phyloP scores from a whole-genome alignment of 2,797 vertebrate genomes.

The Huso huso region DNA sequence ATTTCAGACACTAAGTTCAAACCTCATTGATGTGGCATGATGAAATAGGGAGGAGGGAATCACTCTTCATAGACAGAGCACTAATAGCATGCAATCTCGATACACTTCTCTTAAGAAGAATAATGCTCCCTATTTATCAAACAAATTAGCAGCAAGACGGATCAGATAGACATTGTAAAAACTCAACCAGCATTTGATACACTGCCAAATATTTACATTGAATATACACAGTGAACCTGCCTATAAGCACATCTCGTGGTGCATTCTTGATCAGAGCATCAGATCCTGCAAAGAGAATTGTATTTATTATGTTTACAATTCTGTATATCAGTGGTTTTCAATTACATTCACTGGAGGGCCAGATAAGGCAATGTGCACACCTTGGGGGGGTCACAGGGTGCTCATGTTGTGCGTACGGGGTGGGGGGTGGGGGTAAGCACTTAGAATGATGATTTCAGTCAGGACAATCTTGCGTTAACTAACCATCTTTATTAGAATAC shows the following conservation, averaged over 20 bases:
- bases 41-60: constrained; percentile 29
- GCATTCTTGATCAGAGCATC: constrained; percentile 49
- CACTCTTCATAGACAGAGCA: constrained; percentile 31
- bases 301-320: constrained; percentile 20
- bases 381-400: no score
- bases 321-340: no score
- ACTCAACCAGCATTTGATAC: constrained; percentile 47
- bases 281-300: constrained; percentile 56
- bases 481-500: no score
- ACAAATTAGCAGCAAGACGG: constrained; percentile 40
- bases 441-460: no score
- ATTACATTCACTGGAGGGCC: no score
- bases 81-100: constrained; percentile 51
- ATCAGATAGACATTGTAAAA: constrained; percentile 32
- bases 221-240: constrained; percentile 33
- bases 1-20: constrained; percentile 20
- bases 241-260: constrained; percentile 13
- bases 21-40: constrained; percentile 24
- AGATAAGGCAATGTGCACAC: no score
- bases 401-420: no score
- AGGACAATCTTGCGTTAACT: no score
- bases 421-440: no score
- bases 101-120: constrained; percentile 33
- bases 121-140: constrained; percentile 41
- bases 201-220: constrained; percentile 46